phyloP scores from a whole-genome alignment of 2,797 vertebrate species.

The Paguma larvata region DNA sequence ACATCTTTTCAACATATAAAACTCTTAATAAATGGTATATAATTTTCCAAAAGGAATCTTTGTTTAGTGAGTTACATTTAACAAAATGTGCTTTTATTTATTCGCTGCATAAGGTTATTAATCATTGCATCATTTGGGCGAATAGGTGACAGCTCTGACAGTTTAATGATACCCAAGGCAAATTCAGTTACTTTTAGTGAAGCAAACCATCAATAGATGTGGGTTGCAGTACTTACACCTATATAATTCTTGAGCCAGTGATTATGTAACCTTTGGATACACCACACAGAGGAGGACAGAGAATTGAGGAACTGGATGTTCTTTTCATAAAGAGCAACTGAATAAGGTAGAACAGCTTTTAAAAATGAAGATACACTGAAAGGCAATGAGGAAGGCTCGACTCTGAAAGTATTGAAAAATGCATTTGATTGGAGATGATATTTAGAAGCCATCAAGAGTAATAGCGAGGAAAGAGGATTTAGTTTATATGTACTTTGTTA shows the following conservation, averaged over 20 bases:
- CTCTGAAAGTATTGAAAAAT: neutral
- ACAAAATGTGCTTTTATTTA: slow-evolving; percentile 42
- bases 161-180: neutral
- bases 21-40: neutral
- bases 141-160: neutral
- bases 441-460: neutral
- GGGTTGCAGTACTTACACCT: neutral
- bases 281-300: neutral
- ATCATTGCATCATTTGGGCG: neutral
- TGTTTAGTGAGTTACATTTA: slow-evolving; percentile 1
- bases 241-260: neutral
- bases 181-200: neutral
- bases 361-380: neutral
- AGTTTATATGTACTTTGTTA: neutral
- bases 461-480: neutral
- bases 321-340: neutral
- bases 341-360: neutral
- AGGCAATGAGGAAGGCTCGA: neutral
- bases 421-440: neutral
- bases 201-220: neutral
- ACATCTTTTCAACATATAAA: neutral
- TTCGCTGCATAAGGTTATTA: neutral
- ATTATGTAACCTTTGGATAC: neutral
- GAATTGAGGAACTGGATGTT: neutral
- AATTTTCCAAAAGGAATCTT: slow-evolving; percentile 14